These are phyloP conservation scores for Criorhina ranunculi DNA, from an alignment of 2,888 invertebrate species.

Conservation along the genomic window DNA sequence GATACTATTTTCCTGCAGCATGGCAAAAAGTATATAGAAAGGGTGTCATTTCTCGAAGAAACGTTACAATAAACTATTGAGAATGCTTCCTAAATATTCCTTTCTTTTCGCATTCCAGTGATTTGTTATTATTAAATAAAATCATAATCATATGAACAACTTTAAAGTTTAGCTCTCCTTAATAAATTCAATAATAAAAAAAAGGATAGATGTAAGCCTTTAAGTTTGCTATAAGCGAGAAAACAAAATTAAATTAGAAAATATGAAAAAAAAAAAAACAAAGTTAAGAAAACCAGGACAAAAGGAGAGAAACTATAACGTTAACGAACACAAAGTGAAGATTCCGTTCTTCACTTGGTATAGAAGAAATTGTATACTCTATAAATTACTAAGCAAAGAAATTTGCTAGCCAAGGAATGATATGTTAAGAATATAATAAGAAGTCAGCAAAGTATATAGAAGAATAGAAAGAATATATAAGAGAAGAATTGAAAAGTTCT, in stretches of 20 bases:
- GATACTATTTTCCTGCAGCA: too few relatives aligned
- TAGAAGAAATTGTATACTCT: slow-evolving; percentile 1
- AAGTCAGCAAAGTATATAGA: slow-evolving; percentile 30
- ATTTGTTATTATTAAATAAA: neutral
- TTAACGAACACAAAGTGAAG: slow-evolving; percentile 32
- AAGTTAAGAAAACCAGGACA: slow-evolving; percentile 1
- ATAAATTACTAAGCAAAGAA: slow-evolving; percentile 47
- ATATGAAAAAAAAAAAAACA: neutral
- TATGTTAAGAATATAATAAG: slow-evolving; percentile 24
- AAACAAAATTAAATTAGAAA: slow-evolving; percentile 10
- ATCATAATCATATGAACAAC: neutral
- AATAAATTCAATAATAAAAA: slow-evolving; percentile 6
- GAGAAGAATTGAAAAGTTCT: slow-evolving; percentile 43
- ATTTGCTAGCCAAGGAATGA: slow-evolving; percentile 50
- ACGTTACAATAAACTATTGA: too few relatives aligned
- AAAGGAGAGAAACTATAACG: slow-evolving; percentile 15
- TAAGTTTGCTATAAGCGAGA: slow-evolving; percentile 29
- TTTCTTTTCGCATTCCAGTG: slow-evolving; percentile 22
- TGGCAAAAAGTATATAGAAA: too few relatives aligned
- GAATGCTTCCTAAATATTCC: too few relatives aligned
- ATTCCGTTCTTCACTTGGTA: slow-evolving; percentile 21
- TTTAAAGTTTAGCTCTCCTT: neutral
- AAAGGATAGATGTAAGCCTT: slow-evolving; percentile 21
- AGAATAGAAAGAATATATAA: slow-evolving; percentile 8
- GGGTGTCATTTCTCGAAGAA: too few relatives aligned